These are phyloP conservation scores for Strix uralensis DNA, from an alignment of 2,113 vertebrate genomes.

Conservation along the genomic window DNA sequence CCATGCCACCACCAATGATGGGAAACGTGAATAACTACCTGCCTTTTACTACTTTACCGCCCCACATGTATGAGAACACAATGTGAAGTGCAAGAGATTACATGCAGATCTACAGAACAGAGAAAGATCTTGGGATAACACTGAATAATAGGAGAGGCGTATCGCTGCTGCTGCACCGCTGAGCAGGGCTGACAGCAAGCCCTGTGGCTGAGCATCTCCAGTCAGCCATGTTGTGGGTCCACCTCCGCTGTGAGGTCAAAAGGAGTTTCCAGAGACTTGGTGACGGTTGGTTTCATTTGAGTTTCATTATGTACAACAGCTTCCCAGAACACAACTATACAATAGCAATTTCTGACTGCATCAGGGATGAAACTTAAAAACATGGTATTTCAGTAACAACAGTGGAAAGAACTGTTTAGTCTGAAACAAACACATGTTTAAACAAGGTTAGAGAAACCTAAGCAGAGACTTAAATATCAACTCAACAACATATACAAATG, in stretches of 20 bases:
- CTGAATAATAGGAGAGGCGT: not conserved
- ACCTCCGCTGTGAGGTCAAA: not conserved
- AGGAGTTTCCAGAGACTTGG: not conserved
- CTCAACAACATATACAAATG: not conserved
- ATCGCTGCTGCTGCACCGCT: rapidly evolving
- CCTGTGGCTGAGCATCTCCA: not conserved
- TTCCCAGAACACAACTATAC: not conserved
- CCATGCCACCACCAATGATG: rapidly evolving
- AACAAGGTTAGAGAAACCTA: not conserved
- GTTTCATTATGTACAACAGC: not conserved
- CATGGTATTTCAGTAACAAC: not conserved
- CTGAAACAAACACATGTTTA: not conserved
- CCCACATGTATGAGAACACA: not conserved
- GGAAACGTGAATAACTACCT: not conserved
- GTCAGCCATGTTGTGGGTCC: not conserved
- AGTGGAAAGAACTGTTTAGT: not conserved
- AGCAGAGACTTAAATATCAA: not conserved
- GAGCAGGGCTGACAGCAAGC: not conserved
- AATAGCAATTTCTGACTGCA: not conserved
- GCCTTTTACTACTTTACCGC: not conserved
- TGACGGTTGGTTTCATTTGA: not conserved
- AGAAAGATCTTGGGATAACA: not conserved
- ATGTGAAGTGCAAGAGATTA: not conserved
- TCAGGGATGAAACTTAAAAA: not conserved
- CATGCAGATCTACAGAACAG: not conserved